phyloP scores from a whole-genome alignment of 2,113 vertebrate species.

The Cryptomyrus ogoouensis region DNA sequence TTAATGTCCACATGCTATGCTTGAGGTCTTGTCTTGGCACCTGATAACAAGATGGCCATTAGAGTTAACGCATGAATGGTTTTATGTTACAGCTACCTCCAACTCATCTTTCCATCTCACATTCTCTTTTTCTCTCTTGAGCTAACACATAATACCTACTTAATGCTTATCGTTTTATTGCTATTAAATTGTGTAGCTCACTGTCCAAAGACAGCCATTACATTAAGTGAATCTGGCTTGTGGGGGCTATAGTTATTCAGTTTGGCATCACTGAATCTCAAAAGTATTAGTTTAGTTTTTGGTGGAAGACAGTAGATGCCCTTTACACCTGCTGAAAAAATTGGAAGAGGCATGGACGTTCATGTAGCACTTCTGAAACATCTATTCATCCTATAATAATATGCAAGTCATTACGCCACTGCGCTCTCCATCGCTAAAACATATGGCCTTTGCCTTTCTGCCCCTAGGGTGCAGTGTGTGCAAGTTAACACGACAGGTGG shows the following conservation, averaged over 20 bases:
- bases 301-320: not conserved
- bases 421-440: not conserved
- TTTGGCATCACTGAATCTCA: not conserved
- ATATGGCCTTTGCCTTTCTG: not conserved
- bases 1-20: slow-evolving; percentile 13
- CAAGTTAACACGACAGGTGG: slow-evolving; percentile 17
- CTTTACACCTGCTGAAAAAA: not conserved
- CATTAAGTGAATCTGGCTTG: not conserved
- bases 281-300: not conserved
- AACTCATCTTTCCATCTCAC: not conserved
- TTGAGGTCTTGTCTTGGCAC: slow-evolving; percentile 20
- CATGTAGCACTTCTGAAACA: not conserved
- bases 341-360: not conserved
- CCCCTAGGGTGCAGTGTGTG: slow-evolving; percentile 22
- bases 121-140: not conserved
- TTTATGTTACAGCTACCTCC: not conserved
- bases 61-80: not conserved
- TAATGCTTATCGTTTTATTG: not conserved
- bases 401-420: not conserved
- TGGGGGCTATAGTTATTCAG: not conserved
- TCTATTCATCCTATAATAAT: not conserved
- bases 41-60: slow-evolving; percentile 12
- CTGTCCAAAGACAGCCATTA: not conserved
- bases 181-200: not conserved
- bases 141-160: not conserved